Evolutionary conservation across 2,113 vertebrate genomes (phyloP).

Genomic region (Irena cyanogastra): DNA sequence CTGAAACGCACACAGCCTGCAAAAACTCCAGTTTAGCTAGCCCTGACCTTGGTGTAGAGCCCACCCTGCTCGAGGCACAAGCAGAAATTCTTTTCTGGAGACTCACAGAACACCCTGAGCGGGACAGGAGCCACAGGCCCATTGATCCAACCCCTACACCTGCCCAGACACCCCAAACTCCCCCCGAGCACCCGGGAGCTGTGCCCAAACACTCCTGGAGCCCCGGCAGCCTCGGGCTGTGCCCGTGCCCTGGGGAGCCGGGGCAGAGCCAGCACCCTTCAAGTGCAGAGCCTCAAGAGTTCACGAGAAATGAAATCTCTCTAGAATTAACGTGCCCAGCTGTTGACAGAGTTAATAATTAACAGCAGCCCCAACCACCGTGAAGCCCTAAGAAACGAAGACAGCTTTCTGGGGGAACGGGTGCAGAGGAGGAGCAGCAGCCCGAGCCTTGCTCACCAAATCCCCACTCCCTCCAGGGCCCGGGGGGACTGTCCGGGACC

Average conservation of each 20-base stretch:
- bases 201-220: fast-evolving
- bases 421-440: neutral
- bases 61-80: fast-evolving
- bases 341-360: neutral
- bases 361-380: fast-evolving
- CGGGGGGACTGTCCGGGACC: neutral
- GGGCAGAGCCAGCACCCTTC: neutral
- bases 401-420: fast-evolving
- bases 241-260: neutral
- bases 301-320: fast-evolving
- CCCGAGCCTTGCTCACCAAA: neutral
- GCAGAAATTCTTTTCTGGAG: neutral
- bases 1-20: neutral
- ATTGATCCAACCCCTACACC: fast-evolving
- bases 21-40: fast-evolving
- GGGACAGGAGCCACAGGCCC: too few species aligned
- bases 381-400: fast-evolving
- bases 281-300: neutral
- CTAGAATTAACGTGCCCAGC: neutral
- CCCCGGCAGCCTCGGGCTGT: neutral
- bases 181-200: fast-evolving
- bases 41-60: neutral
- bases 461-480: neutral
- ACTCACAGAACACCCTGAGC: neutral
- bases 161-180: neutral